Percentiles rank a stretch among this genome's conserved stretches.
These are phyloP conservation scores for Trissolcus japonicus DNA, from an alignment of 2,888 invertebrate genomes.

Conservation along the genomic window DNA sequence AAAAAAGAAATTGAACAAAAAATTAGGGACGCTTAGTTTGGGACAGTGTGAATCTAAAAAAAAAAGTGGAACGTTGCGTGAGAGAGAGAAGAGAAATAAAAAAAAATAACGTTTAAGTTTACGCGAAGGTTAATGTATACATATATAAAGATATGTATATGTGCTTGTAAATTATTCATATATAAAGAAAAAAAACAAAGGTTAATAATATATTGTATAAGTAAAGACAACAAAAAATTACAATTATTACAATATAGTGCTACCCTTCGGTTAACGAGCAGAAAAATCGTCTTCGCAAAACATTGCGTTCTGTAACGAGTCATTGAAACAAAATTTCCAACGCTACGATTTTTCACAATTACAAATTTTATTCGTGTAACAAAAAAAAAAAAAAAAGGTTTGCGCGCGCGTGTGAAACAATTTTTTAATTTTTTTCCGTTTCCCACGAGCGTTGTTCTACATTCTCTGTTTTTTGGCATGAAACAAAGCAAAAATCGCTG, in stretches of 20 bases:
- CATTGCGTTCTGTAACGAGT: conserved; percentile 50
- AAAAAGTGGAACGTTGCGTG: conserved; percentile 19
- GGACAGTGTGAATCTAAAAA: conserved; percentile 13
- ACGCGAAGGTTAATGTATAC: conserved; percentile 53
- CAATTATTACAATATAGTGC: conserved; percentile 43
- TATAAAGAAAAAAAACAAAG: conserved; percentile 36
- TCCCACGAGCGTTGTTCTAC: too few species aligned
- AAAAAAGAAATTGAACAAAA: not conserved
- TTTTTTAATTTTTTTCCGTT: too few species aligned
- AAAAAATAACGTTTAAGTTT: conserved; percentile 49
- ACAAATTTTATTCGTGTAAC: too few species aligned
- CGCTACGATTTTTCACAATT: too few species aligned
- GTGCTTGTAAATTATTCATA: conserved; percentile 57
- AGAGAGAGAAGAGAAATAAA: conserved; percentile 4
- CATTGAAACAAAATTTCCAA: too few species aligned
- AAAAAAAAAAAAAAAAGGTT: too few species aligned
- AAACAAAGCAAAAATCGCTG: not conserved
- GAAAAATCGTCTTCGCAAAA: conserved; percentile 20
- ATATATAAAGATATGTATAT: conserved; percentile 50
- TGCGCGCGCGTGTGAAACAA: too few species aligned
- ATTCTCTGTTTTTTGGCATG: too few species aligned
- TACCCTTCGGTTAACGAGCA: conserved; percentile 51
- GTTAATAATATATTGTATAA: conserved; percentile 54
- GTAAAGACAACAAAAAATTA: conserved; percentile 35
- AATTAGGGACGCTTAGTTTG: conserved; percentile 38